These are phyloP conservation scores for Eurosta solidaginis DNA, from an alignment of 1,140 invertebrate genomes.

Conservation along the genomic window DNA sequence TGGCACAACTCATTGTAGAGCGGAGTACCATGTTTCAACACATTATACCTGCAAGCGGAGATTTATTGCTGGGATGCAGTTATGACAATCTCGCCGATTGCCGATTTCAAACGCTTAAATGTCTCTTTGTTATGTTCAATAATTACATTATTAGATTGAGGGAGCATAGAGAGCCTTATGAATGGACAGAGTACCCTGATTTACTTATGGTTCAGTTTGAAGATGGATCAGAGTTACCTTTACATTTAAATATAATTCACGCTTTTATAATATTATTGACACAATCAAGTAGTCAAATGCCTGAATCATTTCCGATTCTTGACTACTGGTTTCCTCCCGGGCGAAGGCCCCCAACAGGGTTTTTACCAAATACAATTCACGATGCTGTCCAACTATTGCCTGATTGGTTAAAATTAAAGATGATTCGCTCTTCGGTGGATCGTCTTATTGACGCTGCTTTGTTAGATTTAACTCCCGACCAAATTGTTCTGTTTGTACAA, in stretches of 20 bases:
- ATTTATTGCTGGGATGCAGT: conserved; percentile 49
- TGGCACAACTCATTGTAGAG: conserved; percentile 91
- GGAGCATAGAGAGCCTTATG: conserved; percentile 69
- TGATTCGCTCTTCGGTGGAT: conserved; percentile 86
- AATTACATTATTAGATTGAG: conserved; percentile 62
- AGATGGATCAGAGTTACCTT: conserved; percentile 79
- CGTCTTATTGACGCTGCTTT: conserved; percentile 85
- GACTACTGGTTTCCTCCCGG: conserved; percentile 78
- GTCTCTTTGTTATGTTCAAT: conserved; percentile 58
- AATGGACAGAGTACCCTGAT: conserved; percentile 73
- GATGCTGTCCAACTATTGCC: conserved; percentile 87
- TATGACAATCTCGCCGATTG: conserved; percentile 62
- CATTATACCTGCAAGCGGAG: conserved; percentile 70
- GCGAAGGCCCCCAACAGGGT: conserved; percentile 74
- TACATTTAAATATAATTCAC: conserved; percentile 89
- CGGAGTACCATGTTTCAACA: conserved; percentile 85
- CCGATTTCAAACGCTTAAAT: conserved; percentile 74
- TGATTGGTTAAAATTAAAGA: conserved; percentile 92
- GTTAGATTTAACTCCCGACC: conserved; percentile 82
- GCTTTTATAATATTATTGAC: conserved; percentile 93
- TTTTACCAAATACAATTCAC: conserved; percentile 75
- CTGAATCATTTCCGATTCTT: conserved; percentile 64
- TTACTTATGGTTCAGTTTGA: conserved; percentile 81
- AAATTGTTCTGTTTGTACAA: conserved; percentile 94
- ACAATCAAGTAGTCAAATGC: conserved; percentile 52